These are phyloP conservation scores for Dunckerocampus dactyliophorus DNA, from an alignment of 2,113 vertebrate species.

Conservation along the genomic window DNA sequence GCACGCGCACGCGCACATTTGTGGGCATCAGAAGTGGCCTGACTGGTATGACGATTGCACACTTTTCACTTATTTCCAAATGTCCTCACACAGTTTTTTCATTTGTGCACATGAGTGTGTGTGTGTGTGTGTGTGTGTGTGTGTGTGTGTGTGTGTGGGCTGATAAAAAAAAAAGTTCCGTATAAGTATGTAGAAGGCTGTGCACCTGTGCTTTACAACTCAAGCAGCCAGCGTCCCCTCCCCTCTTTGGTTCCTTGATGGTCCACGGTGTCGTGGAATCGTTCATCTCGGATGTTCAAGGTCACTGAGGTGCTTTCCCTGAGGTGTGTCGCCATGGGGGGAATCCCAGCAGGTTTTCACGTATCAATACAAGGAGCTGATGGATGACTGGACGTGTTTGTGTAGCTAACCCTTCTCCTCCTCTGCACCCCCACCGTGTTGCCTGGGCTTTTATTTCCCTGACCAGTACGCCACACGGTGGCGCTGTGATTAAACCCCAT, in stretches of 20 bases:
- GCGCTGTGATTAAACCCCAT: too few species aligned
- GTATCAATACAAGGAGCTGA: slow-evolving; percentile 21
- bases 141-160: too few species aligned
- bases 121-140: slow-evolving; percentile 21
- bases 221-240: slow-evolving; percentile 17
- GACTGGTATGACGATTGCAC: slow-evolving; percentile 11
- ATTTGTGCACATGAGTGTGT: slow-evolving; percentile 19
- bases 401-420: too few species aligned
- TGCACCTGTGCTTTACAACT: slow-evolving; percentile 54
- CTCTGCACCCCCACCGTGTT: too few species aligned
- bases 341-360: slow-evolving; percentile 15
- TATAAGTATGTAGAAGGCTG: slow-evolving; percentile 21
- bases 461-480: too few species aligned
- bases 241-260: background rate
- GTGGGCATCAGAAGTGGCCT: slow-evolving; percentile 31
- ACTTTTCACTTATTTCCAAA: slow-evolving; percentile 25
- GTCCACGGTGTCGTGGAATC: background rate
- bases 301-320: slow-evolving; percentile 37
- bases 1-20: slow-evolving; percentile 19
- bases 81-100: slow-evolving; percentile 24
- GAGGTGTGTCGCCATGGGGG: slow-evolving; percentile 28
- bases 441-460: too few species aligned
- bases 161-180: too few species aligned
- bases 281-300: slow-evolving; percentile 22
- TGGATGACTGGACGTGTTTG: slow-evolving; percentile 10